Evolutionary conservation across 2,113 vertebrate species (phyloP).

Genomic region (Phylloscopus trochilus): DNA sequence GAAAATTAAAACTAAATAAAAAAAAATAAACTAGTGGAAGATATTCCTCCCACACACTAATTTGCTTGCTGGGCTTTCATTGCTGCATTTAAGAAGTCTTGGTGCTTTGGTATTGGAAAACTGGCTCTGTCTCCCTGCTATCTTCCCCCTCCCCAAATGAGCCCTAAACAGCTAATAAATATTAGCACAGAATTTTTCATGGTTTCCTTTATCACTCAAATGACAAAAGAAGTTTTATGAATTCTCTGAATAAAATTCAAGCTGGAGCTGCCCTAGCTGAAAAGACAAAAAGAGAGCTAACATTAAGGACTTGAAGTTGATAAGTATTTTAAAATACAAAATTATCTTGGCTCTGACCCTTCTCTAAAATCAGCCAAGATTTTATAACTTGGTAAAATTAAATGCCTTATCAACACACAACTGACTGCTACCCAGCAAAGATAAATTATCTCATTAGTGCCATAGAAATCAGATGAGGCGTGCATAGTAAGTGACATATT

Average conservation of each 20-base stretch:
- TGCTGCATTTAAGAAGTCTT: background rate
- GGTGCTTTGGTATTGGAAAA: background rate
- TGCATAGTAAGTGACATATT: constrained; percentile 55
- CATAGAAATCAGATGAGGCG: constrained; percentile 48
- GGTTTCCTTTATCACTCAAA: background rate
- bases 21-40: background rate
- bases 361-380: constrained; percentile 18
- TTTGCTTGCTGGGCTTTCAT: background rate
- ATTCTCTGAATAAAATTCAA: background rate
- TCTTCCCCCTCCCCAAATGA: background rate
- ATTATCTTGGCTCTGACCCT: background rate
- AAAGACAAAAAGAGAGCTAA: background rate
- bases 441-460: constrained; percentile 53
- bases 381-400: constrained; percentile 32
- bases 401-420: constrained; percentile 39
- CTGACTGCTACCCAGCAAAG: constrained; percentile 36
- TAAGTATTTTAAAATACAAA: constrained; percentile 21
- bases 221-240: background rate
- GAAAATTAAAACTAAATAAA: background rate
- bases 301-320: background rate
- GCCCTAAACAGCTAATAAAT: background rate
- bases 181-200: background rate
- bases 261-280: background rate
- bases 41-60: background rate
- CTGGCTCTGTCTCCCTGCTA: background rate